Percentiles rank a stretch among this genome's conserved stretches.
These are phyloP conservation scores for Grammomys surdaster DNA, from an alignment of 2,113 vertebrate species.

Conservation along the genomic window DNA sequence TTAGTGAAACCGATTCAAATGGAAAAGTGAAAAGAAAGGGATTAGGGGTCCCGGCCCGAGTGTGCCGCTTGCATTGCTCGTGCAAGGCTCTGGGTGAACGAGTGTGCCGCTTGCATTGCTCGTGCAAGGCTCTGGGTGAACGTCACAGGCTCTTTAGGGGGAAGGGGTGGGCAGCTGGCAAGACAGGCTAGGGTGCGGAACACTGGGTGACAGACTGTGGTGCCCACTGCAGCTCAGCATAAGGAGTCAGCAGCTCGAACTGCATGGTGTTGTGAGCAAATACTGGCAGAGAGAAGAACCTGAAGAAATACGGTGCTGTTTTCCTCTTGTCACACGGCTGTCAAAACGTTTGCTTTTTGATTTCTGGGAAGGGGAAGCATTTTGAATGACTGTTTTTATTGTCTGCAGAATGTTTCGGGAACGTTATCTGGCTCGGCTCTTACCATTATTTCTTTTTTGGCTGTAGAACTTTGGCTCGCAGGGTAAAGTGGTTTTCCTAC, in stretches of 20 bases:
- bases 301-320: slow-evolving; percentile 39
- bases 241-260: slow-evolving; percentile 39
- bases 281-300: slow-evolving; percentile 49
- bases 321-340: slow-evolving; percentile 56
- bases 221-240: not conserved
- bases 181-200: not conserved
- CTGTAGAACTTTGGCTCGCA: slow-evolving; percentile 29
- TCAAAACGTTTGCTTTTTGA: slow-evolving; percentile 71
- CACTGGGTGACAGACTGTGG: not conserved
- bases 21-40: not conserved
- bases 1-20: not conserved
- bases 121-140: not conserved
- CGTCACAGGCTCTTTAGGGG: no score
- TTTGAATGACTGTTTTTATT: slow-evolving; percentile 54
- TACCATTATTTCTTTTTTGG: not conserved
- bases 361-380: slow-evolving; percentile 56
- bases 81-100: not conserved
- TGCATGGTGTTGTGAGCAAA: slow-evolving; percentile 12
- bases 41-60: no score
- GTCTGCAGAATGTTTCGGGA: slow-evolving; percentile 41
- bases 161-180: no score
- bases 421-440: slow-evolving; percentile 33
- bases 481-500: slow-evolving; percentile 8
- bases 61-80: not conserved
- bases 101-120: not conserved